Percentiles rank a stretch among this genome's conserved stretches.
phyloP scores from a whole-genome alignment of 2,888 invertebrate genomes.

The Ophion costatus region DNA sequence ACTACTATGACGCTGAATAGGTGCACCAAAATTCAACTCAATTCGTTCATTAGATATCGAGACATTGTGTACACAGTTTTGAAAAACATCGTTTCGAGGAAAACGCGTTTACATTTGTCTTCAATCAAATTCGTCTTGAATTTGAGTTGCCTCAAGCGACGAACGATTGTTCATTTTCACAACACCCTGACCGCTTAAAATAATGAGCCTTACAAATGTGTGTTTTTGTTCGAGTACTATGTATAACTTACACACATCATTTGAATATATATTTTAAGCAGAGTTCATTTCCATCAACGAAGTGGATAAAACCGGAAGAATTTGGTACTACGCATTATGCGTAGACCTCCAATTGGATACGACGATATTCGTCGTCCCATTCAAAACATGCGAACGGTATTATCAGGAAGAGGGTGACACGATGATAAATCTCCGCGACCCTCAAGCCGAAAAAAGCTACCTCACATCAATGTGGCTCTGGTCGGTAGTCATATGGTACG shows the following conservation, averaged over 20 bases:
- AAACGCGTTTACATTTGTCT: too few species aligned
- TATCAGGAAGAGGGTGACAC: conserved; percentile 85
- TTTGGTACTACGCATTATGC: conserved; percentile 87
- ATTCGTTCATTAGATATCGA: too few species aligned
- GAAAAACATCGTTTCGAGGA: too few species aligned
- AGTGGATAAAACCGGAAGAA: conserved; percentile 83
- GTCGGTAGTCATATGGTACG: conserved; percentile 78
- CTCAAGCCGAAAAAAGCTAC: conserved; percentile 85
- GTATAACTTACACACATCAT: neutral
- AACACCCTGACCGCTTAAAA: too few species aligned
- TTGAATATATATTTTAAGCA: conserved; percentile 52
- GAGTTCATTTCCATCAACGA: conserved; percentile 76
- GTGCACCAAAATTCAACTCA: too few species aligned
- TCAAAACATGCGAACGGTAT: conserved; percentile 85
- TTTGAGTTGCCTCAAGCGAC: too few species aligned
- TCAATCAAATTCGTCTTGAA: too few species aligned
- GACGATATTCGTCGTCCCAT: conserved; percentile 85
- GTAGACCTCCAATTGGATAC: conserved; percentile 86
- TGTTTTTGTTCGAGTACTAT: neutral
- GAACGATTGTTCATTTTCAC: too few species aligned
- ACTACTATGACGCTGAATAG: too few species aligned
- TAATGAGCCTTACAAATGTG: neutral
- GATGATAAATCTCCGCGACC: conserved; percentile 82
- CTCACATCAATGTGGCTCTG: conserved; percentile 87
- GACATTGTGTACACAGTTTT: too few species aligned